Base-by-base conservation (phyloP, 1,140 invertebrate species). In the Ctenoplectra terminalis region DNA sequence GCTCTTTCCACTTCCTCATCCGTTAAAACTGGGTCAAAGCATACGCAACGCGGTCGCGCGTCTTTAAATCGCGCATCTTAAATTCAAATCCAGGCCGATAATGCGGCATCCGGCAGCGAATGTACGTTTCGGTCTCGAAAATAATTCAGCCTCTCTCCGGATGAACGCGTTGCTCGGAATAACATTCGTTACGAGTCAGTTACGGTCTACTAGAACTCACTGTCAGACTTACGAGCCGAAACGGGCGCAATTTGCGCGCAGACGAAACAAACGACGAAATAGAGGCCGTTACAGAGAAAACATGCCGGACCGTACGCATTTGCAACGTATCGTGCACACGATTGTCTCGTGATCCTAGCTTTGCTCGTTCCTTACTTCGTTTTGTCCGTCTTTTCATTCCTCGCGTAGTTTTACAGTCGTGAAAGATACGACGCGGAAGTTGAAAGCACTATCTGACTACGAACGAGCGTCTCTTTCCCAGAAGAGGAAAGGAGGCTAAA, bases 81-180 rank as follows among this genome's bases (percentile, higher is more conserved):
- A 50, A 75, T 64, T 52, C n/a, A 75, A 75, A 75, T 64, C n/a
- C 72, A 9, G 0, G 43, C 9, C 15, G 72, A 75, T 75, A 75
- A 75, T 31, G n/a, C 29, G 9, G 8, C 15, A 31, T 23, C 17
- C 69, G 50, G n/a, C 37, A 5, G 5, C 11, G 6, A 26, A 8
- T 1, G 37, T 31, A 46, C 7, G 0, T 9, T n/a, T 9, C 37
- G 1, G 23, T 8, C 2, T 8, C n/a, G 11, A 26, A 74, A 74
- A 48, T 61, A 74, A 73, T 34, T 31, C n/a, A 60, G n/a, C 29
- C 37, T 4, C 20, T 7, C 6, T 15, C 4, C 13, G 1, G 2
- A 20, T n/a, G 52, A 58, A 23, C 8, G 17, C 29, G 29, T 23
- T 58, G 15, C 3, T 13, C n/a, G 34, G 29, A 50, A 40, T 63